Base-by-base conservation (phyloP, 2,113 vertebrate genomes). In the Serilophus lunatus region DNA sequence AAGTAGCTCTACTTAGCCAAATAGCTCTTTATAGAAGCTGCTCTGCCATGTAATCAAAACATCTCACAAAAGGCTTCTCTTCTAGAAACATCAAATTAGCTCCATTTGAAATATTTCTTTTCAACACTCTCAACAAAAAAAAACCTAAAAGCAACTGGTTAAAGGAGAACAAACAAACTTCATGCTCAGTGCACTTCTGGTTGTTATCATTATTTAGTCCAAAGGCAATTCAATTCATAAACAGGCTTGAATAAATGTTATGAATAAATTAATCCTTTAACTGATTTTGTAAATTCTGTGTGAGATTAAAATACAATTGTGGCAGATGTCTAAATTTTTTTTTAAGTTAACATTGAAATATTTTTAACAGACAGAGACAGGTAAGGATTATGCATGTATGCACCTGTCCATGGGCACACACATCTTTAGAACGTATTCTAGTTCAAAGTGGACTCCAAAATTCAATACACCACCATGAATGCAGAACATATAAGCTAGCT, bases 41-140 rank as follows among this genome's bases (percentile, higher is more conserved):
- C 44, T 88, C 75, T 95, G 63, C 57, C 79, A 35, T 70, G 76
- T 51, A 82, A 92, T 91, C 54, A 91, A 69, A 97, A 81, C 56
- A 47, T 53, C 66, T 66, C 33, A 59, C 65, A 77, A 93, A 92
- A 75, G 25, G 50, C 68, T 95, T 63, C 75, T 79, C 81, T 92
- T 72, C 44, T 20, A 78, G 44, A 96, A 85, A 92, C 12, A 31
- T 57, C 68, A 59, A 47, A 92, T 95, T 63, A 86, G 24, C 50
- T 83, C 57, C 24, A 76, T 60, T 40, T 77, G 47, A 59, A 83
- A 65, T 28, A 54, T 36, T 70, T 44, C 35, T 81, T 78, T 63
- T 33, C 66, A 54, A n/a, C 8, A 35, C 3, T 69, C 47, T 76
- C 53, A 88, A 72, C 13, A 69, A 68, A 91, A 40, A 29, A 82